Base-by-base conservation (phyloP, 35 echinoderm and acorn worm species). In the Lytechinus variegatus region DNA sequence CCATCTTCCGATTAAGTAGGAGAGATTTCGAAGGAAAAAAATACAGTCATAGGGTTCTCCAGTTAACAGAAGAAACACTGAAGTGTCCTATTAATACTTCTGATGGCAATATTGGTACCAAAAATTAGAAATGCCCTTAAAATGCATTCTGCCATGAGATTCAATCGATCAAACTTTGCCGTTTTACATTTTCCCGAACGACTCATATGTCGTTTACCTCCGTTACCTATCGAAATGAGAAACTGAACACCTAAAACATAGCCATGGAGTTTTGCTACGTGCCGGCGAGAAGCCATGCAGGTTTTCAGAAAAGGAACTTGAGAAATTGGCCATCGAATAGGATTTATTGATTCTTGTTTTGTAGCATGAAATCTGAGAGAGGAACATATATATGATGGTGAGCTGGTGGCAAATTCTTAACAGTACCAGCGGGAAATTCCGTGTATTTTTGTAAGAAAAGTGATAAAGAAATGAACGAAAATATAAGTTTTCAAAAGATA, bases 181-280 rank as follows among this genome's bases (percentile, higher is more conserved):
- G 66, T 79, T 79, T 24, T 24, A 79, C 66, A 79, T 79, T 79
- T 79, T 79, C 66, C n/a, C 5, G 66, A 79, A 24, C 66, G 66
- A 79, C 66, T 79, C 66, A 79, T 79, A 79, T 79, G n/a, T 79
- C 66, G 19, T 79, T 21, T 79, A 79, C n/a, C 66, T 79, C 61
- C 16, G 61, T 79, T 24, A 79, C 66, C 10, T 72, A 21, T n/a
- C 6, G 5, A 79, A 79, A 79, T 7, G n/a, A 79, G 66, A 79
- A 79, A 79, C n/a, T 79, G 66, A n/a, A 79, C 66, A 79, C 66
- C 66, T 79, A 79, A 79, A 79, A 79, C 66, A 79, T 79, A n/a
- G 66, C 19, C 66, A 79, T 79, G 66, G 66, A 79, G 66, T 79
- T 79, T 58, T 79, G 19, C 66, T 79, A 79, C 66, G 66, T 79